These are phyloP conservation scores for Syrista parreyssii DNA, from an alignment of 2,888 invertebrate genomes.

Conservation along the genomic window DNA sequence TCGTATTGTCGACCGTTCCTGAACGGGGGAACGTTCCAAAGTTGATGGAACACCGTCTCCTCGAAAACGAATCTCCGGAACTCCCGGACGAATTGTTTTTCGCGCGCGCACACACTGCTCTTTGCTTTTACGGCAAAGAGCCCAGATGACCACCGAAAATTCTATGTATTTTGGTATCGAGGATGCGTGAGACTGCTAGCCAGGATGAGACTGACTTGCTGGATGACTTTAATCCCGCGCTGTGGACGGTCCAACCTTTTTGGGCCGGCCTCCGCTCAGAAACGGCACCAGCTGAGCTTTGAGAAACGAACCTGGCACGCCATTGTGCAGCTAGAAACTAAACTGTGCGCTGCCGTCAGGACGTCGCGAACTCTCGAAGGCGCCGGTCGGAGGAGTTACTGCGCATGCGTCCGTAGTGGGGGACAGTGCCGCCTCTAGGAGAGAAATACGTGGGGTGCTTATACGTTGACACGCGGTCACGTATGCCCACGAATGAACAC, in stretches of 20 bases:
- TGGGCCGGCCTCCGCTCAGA: conserved; percentile 63
- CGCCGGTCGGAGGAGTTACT: neutral
- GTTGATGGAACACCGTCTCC: conserved; percentile 42
- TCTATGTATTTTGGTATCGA: neutral
- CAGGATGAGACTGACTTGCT: neutral
- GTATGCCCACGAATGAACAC: conserved; percentile 10
- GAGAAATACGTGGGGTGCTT: conserved; percentile 38
- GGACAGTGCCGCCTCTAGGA: conserved; percentile 1
- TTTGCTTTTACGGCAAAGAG: conserved; percentile 17
- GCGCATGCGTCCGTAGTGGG: conserved; percentile 6
- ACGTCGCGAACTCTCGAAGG: neutral
- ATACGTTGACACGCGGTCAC: conserved; percentile 35
- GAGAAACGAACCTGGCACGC: conserved; percentile 49
- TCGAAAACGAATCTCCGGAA: conserved; percentile 39
- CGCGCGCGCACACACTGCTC: conserved; percentile 32
- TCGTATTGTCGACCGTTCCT: conserved; percentile 52
- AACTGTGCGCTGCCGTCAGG: conserved; percentile 3
- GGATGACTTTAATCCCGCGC: conserved; percentile 41
- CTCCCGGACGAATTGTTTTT: conserved; percentile 35
- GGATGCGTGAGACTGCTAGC: neutral
- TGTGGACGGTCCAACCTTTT: conserved; percentile 60
- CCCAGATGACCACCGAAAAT: neutral
- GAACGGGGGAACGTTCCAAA: conserved; percentile 43
- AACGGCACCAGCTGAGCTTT: conserved; percentile 48
- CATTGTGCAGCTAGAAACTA: conserved; percentile 63